Base-by-base conservation (phyloP, 2,797 vertebrate species). In the Tamandua tetradactyla region DNA sequence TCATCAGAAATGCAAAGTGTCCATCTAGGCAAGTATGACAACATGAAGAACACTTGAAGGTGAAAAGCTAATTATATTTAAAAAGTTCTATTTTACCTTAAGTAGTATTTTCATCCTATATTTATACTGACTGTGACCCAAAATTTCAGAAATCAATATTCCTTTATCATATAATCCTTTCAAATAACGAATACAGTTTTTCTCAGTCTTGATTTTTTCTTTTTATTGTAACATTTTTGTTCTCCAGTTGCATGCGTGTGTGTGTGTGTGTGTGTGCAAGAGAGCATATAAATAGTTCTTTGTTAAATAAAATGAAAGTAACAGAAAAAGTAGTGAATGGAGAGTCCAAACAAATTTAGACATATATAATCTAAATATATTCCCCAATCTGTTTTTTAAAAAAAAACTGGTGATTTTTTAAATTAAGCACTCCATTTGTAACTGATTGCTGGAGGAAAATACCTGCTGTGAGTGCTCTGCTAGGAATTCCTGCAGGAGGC, bases 261-360 rank as follows among this genome's bases (percentile, higher is more conserved):
- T 44, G 7, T 68, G 55, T 94, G 59, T 57, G 82, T 22, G 7
- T 44, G 59, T 59, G 83, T n/a, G n/a, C n/a, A n/a, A n/a, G n/a
- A n/a, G n/a, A n/a, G n/a, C n/a, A n/a, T 25, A 9, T 49, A 88
- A 93, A 93, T 93, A 87, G 5, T 71, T 81, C 47, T 76, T 14
- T 68, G 55, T 88, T 88, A 83, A 79, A 64, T 75, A 87, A 96
- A 94, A 95, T 75, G 18, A 85, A 91, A 79, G 15, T 32, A 59
- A 61, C 4, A 59, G n/a, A 78, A 37, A 93, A 81, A 72, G 18
- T 3, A 79, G 6, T 22, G 76, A 75, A 88, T 64, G 49, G 62
- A 76, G 57, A 82, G 62, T 72, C 74, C 66, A 44, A 80, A n/a
- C 91, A 89, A 93, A 69, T 69, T 75, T 68, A 62, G 94, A n/a